These are phyloP conservation scores for Nerophis ophidion DNA, from an alignment of 2,113 vertebrate genomes.

Conservation along the genomic window DNA sequence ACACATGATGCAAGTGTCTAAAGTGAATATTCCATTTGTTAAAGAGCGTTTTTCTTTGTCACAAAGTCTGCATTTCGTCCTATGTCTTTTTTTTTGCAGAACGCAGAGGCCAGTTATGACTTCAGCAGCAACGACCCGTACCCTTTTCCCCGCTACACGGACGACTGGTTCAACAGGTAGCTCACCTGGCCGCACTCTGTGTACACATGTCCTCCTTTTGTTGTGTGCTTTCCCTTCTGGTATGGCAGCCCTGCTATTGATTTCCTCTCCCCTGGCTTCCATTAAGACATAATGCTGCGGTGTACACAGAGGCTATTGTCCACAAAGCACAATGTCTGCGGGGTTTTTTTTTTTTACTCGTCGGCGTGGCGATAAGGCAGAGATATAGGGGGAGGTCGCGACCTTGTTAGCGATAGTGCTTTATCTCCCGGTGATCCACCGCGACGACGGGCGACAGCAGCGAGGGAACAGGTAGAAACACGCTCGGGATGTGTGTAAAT, in stretches of 20 bases:
- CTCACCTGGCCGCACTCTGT: constrained; percentile 22
- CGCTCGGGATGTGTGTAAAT: constrained; percentile 15
- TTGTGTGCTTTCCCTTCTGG: constrained; percentile 23
- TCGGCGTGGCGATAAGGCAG: constrained; percentile 15
- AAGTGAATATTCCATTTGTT: too few relatives aligned
- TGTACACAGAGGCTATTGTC: constrained; percentile 54
- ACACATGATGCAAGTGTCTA: too few relatives aligned
- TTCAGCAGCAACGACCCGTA: constrained; percentile 98
- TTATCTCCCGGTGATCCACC: constrained; percentile 52
- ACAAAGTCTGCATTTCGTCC: too few relatives aligned
- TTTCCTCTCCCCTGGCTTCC: constrained; percentile 57
- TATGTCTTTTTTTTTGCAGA: constrained; percentile 78
- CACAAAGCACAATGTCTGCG: constrained; percentile 24
- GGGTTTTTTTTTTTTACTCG: constrained; percentile 28
- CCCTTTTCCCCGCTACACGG: constrained; percentile 95
- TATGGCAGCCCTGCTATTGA: constrained; percentile 54
- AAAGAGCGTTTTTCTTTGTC: too few relatives aligned
- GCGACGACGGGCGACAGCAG: constrained; percentile 16
- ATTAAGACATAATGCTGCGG: constrained; percentile 58
- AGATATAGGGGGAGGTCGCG: constrained; percentile 26
- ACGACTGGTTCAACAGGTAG: constrained; percentile 99
- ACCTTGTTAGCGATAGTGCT: constrained; percentile 44
- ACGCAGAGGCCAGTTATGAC: constrained; percentile 96
- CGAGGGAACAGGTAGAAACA: constrained; percentile 31
- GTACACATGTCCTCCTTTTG: constrained; percentile 19